Evolutionary conservation across 2,888 invertebrate genomes (phyloP), one percentile per base, ranked within the genome.

Genomic region (Hirudinaria manillensis): DNA sequence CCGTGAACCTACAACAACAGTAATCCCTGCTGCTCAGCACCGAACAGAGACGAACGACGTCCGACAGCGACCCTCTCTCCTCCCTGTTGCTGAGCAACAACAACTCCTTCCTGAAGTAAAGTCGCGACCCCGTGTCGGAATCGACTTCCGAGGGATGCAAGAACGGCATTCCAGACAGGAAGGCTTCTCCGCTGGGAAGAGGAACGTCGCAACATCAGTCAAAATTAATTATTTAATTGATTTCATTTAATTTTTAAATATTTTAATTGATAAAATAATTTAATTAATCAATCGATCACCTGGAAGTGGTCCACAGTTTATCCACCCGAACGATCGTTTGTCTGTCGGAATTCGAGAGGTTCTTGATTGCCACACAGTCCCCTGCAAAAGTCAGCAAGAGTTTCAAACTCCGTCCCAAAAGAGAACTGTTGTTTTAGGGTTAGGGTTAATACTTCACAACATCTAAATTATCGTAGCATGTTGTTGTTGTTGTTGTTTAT

Each of bases 81-180:
- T 95, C 95, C 78, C 93, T 90, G 0, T 93, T 92, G 45, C 94
- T 94, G 53, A 94, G 87, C 81, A 94, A 87, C 81, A 97, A 90
- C 77, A 97, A 90, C 87, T 99, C 98, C 87, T 94, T 93, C 81
- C 93, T 92, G 87, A 93, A 98, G 86, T 94, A 96, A 71, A 92
- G 82, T 3, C 86, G 80, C 0, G 84, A 85, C 4, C 91, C 88
- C 0, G 84, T 85, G 4, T 91, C 27, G 82, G 92, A 92, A 19
- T 92, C 90, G 21, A 95, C 91, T 85, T 97, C 97, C 1, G 90
- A 88, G 0, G 97, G 94, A 71, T 92, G 89, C 75, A 97, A 90
- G 80, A 97, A 89, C 91, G 93, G 94, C 0, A 96, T 94, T 0
- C 98, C 98, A 78, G 92, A 92, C 87, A 98, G 94, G 84, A 91